Percentiles rank a stretch among this genome's conserved stretches.
Conservation (phyloP, 2,888 invertebrate genomes). For the Drosophila gaucha region DNA sequence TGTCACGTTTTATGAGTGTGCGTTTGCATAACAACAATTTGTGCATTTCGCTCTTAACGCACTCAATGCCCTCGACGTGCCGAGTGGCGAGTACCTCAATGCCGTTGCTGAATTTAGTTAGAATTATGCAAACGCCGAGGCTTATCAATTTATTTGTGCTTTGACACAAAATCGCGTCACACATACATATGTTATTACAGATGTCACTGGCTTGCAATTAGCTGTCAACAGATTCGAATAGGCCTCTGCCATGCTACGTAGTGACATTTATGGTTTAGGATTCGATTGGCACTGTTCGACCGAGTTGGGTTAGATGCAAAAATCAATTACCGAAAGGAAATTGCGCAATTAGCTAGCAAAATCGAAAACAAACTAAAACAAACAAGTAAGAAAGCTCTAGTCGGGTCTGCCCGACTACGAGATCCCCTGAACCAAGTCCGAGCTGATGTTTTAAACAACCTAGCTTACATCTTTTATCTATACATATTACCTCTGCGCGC, state of each 20-base stretch:
- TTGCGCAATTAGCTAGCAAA: conserved; percentile 69
- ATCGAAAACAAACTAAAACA: conserved; percentile 57
- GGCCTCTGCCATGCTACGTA: background rate
- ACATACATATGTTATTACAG: conserved; percentile 39
- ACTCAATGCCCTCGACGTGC: conserved; percentile 20
- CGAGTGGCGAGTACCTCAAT: conserved; percentile 17
- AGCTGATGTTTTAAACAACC: too few relatives aligned
- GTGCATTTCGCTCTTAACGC: conserved; percentile 35
- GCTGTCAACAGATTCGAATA: conserved; percentile 8
- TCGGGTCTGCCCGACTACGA: too few relatives aligned
- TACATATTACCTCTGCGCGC: too few relatives aligned
- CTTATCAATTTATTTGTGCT: conserved; percentile 57
- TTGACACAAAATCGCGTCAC: conserved; percentile 21
- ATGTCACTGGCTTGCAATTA: conserved; percentile 24
- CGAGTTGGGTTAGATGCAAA: conserved; percentile 27
- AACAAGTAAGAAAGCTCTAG: too few relatives aligned
- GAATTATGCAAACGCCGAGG: conserved; percentile 67
- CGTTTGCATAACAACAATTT: conserved; percentile 66
- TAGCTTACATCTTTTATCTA: too few relatives aligned
- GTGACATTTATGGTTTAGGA: background rate
- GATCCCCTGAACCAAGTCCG: too few relatives aligned
- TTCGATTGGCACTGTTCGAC: background rate
- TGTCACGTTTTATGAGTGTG: conserved; percentile 76
- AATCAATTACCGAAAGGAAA: conserved; percentile 76
- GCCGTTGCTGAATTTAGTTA: conserved; percentile 25